Percentiles rank a stretch among this genome's conserved stretches.
These are phyloP conservation scores for Micropoecilia bifurca DNA, from an alignment of 2,797 vertebrate species.

Conservation along the genomic window DNA sequence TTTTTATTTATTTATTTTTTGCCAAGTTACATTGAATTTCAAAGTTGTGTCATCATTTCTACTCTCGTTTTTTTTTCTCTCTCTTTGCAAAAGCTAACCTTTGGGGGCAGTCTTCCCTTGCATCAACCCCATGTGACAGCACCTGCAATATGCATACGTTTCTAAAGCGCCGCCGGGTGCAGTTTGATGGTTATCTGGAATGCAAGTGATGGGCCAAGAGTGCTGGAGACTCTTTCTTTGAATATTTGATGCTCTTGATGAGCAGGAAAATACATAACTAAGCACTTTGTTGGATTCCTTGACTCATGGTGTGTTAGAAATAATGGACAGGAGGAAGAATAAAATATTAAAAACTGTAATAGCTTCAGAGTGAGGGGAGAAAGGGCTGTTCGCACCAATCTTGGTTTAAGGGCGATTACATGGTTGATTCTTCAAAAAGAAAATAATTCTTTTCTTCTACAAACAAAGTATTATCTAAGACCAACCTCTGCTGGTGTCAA, in stretches of 20 bases:
- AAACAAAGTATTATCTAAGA: not conserved
- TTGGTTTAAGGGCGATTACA: slow-evolving; percentile 14
- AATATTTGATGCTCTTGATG: slow-evolving; percentile 82
- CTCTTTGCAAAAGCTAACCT: slow-evolving; percentile 21
- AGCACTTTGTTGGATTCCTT: slow-evolving; percentile 75
- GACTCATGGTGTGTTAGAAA: slow-evolving; percentile 55
- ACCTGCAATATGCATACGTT: slow-evolving; percentile 79
- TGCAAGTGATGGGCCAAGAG: slow-evolving; percentile 56
- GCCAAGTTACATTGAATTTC: slow-evolving; percentile 45
- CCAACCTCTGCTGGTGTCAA: not conserved
- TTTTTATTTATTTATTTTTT: slow-evolving; percentile 19
- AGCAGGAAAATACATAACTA: slow-evolving; percentile 78
- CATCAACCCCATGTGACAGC: slow-evolving; percentile 61
- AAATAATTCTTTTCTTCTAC: not conserved
- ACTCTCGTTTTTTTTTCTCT: slow-evolving; percentile 1
- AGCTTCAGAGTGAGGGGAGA: slow-evolving; percentile 39
- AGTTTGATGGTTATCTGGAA: slow-evolving; percentile 61
- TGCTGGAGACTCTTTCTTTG: slow-evolving; percentile 71
- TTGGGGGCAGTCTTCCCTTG: slow-evolving; percentile 22
- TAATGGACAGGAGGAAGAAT: slow-evolving; percentile 69
- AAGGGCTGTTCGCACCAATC: slow-evolving; percentile 17
- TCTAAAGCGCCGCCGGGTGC: slow-evolving; percentile 39
- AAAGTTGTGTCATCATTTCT: slow-evolving; percentile 55
- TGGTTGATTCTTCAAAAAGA: not conserved
- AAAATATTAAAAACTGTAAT: slow-evolving; percentile 78